Percentiles rank a stretch among this genome's conserved stretches.
Evolutionary conservation across 2,113 vertebrate genomes (phyloP).

Genomic region (Cygnus buccinator): DNA sequence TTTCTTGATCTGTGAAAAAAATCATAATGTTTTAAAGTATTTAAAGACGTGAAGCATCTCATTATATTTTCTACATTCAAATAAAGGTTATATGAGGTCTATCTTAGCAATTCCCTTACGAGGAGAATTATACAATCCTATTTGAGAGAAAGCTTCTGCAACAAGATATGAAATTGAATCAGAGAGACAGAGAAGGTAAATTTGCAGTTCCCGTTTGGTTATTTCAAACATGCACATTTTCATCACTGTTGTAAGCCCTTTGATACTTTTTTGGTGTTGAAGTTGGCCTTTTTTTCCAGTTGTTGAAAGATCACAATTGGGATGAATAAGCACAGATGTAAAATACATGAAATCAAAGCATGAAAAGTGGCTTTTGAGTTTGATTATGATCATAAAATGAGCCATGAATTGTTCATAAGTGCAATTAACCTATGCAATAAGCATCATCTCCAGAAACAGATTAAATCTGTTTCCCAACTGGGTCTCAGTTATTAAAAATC

Average conservation of each 20-base stretch:
- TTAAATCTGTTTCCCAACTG: background rate
- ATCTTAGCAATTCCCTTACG: background rate
- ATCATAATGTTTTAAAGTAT: background rate
- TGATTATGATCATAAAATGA: background rate
- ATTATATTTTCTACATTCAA: background rate
- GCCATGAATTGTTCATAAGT: background rate
- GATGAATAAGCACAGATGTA: background rate
- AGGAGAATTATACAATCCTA: fast-evolving
- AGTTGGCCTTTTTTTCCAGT: background rate
- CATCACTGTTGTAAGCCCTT: background rate
- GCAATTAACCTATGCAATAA: background rate
- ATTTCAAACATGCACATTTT: background rate
- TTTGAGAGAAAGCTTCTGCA: background rate
- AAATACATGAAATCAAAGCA: background rate
- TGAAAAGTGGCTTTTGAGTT: background rate
- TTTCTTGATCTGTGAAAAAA: background rate
- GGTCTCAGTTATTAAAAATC: background rate
- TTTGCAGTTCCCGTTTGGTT: background rate
- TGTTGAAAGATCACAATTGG: background rate
- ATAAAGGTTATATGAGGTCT: background rate
- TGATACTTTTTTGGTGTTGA: background rate
- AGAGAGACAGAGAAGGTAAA: background rate
- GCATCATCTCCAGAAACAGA: background rate
- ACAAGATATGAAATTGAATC: background rate
- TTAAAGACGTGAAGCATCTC: background rate